Conservation (phyloP, 2,113 vertebrate genomes). For the Cyanistes caeruleus region DNA sequence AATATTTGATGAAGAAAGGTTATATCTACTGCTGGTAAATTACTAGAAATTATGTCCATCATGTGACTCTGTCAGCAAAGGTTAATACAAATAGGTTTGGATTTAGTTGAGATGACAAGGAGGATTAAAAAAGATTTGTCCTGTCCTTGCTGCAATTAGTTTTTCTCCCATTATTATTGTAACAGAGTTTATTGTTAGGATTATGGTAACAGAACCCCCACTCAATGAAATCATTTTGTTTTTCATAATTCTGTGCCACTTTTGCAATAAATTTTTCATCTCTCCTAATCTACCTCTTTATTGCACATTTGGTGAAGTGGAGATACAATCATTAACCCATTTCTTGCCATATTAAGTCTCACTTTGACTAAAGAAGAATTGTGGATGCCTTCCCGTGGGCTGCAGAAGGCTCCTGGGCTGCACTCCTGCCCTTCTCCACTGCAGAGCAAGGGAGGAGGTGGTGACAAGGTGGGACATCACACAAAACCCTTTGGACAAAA, state of each 20-base stretch:
- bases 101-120: constrained; percentile 85
- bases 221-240: constrained; percentile 61
- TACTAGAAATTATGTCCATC: constrained; percentile 89
- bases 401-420: background rate
- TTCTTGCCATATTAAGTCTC: constrained; percentile 1
- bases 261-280: constrained; percentile 72
- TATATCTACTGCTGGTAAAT: constrained; percentile 92
- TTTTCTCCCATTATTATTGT: constrained; percentile 79
- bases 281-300: constrained; percentile 75
- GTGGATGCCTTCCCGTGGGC: accelerated
- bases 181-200: constrained; percentile 71
- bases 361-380: background rate
- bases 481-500: background rate
- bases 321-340: constrained; percentile 64
- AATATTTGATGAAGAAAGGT: constrained; percentile 97
- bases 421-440: background rate
- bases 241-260: constrained; percentile 49
- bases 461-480: background rate
- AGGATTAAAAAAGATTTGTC: constrained; percentile 87
- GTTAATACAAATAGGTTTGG: constrained; percentile 91
- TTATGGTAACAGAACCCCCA: constrained; percentile 55
- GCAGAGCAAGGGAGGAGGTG: background rate
- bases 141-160: constrained; percentile 83
- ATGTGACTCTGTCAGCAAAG: constrained; percentile 92
- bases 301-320: constrained; percentile 55